Evolutionary conservation across 2,113 vertebrate genomes (phyloP).

Genomic region (Camelus bactrianus): DNA sequence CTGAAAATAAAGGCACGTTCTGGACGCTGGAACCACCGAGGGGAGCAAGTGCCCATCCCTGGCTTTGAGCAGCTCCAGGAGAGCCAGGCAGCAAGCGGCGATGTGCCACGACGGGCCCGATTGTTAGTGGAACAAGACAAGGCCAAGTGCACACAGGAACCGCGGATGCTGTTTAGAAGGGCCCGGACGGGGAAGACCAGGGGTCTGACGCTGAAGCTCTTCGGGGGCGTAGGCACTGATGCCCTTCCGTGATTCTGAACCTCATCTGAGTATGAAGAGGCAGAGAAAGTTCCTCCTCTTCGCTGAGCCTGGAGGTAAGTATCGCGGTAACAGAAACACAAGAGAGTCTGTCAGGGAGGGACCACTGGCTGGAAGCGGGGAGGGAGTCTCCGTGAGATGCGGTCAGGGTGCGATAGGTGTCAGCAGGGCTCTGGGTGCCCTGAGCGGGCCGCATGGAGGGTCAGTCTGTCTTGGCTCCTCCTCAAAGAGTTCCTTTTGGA

Average conservation of each 20-base stretch:
- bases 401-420: accelerated
- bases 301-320: background rate
- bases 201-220: background rate
- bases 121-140: accelerated
- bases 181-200: background rate
- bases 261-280: background rate
- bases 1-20: background rate
- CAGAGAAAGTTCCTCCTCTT: background rate
- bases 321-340: background rate
- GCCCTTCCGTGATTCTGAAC: background rate
- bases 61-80: background rate
- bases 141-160: background rate
- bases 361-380: background rate
- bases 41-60: accelerated
- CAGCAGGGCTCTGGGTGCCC: background rate
- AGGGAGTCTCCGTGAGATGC: background rate
- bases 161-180: background rate
- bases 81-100: accelerated
- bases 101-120: accelerated
- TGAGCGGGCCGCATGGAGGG: no score
- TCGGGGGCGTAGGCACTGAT: background rate
- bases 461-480: background rate
- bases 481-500: background rate
- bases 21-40: background rate
- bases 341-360: no score